phyloP scores from a whole-genome alignment of 1,140 invertebrate species.

The Drosophila azteca region DNA sequence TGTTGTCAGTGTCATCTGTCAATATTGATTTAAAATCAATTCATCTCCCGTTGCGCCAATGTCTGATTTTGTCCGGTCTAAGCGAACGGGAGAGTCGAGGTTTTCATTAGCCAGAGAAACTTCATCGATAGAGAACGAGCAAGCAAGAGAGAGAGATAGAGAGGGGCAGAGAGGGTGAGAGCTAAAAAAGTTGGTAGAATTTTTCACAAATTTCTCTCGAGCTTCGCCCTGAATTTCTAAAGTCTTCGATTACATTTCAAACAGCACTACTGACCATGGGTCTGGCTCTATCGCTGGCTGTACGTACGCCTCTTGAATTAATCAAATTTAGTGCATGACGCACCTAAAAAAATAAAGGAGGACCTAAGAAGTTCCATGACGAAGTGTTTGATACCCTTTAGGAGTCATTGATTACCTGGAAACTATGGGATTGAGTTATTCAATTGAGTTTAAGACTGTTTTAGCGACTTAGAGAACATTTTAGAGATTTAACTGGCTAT shows the following conservation, averaged over 20 bases:
- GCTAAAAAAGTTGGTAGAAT: slow-evolving; percentile 1
- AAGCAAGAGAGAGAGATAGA: background rate
- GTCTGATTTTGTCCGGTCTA: slow-evolving; percentile 59
- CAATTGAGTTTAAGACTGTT: too few relatives aligned
- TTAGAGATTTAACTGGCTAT: too few relatives aligned
- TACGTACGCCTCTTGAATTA: slow-evolving; percentile 56
- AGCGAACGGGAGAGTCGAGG: slow-evolving; percentile 32
- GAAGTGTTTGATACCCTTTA: too few relatives aligned
- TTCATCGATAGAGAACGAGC: too few relatives aligned
- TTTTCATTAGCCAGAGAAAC: slow-evolving; percentile 62
- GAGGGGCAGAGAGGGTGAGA: background rate
- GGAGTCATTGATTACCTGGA: too few relatives aligned
- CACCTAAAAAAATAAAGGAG: slow-evolving; percentile 32
- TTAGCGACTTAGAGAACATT: too few relatives aligned
- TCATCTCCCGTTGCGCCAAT: slow-evolving; percentile 70
- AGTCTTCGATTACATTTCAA: slow-evolving; percentile 36
- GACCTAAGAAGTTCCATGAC: too few relatives aligned
- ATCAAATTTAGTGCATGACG: slow-evolving; percentile 72
- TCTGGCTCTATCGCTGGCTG: slow-evolving; percentile 1
- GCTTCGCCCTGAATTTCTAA: background rate
- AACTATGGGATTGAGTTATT: too few relatives aligned
- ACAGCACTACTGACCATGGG: background rate
- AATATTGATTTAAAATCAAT: slow-evolving; percentile 82
- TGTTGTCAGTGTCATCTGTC: slow-evolving; percentile 70
- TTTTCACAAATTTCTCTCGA: slow-evolving; percentile 11